Evolutionary conservation across 2,888 invertebrate genomes (phyloP).

Genomic region (Helicoverpa assulta): DNA sequence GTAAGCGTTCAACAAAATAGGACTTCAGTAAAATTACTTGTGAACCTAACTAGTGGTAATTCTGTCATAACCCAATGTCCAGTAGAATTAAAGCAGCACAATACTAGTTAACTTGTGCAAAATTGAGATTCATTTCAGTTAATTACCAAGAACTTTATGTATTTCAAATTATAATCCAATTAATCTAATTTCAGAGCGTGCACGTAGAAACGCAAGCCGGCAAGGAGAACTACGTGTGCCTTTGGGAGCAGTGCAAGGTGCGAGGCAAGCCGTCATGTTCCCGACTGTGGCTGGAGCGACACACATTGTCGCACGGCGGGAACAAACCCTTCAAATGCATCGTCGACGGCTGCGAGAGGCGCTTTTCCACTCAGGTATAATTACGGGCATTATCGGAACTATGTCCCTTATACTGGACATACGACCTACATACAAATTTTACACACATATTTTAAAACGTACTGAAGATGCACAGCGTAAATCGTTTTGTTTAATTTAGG

Average conservation of each 20-base stretch:
- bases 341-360: slow-evolving; percentile 97
- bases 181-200: slow-evolving; percentile 90
- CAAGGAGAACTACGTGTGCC: slow-evolving; percentile 96
- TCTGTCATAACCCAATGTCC: too few relatives aligned
- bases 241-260: slow-evolving; percentile 98
- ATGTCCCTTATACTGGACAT: too few relatives aligned
- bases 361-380: slow-evolving; percentile 96
- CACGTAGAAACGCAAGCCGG: slow-evolving; percentile 96
- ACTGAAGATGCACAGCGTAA: slow-evolving; percentile 19
- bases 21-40: too few relatives aligned
- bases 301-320: slow-evolving; percentile 97
- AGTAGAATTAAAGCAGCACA: too few relatives aligned
- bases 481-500: slow-evolving; percentile 11
- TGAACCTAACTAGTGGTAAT: too few relatives aligned
- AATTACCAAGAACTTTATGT: too few relatives aligned
- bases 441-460: slow-evolving; percentile 10
- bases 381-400: slow-evolving; percentile 48
- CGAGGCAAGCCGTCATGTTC: slow-evolving; percentile 98
- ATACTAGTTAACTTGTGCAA: too few relatives aligned
- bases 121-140: too few relatives aligned
- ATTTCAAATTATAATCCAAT: neutral
- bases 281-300: slow-evolving; percentile 97
- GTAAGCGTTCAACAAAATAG: too few relatives aligned
- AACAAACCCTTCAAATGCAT: slow-evolving; percentile 99
- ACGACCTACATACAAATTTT: slow-evolving; percentile 8